Evolutionary conservation across 1,140 invertebrate species (phyloP).

Genomic region (Diabrotica virgifera): DNA sequence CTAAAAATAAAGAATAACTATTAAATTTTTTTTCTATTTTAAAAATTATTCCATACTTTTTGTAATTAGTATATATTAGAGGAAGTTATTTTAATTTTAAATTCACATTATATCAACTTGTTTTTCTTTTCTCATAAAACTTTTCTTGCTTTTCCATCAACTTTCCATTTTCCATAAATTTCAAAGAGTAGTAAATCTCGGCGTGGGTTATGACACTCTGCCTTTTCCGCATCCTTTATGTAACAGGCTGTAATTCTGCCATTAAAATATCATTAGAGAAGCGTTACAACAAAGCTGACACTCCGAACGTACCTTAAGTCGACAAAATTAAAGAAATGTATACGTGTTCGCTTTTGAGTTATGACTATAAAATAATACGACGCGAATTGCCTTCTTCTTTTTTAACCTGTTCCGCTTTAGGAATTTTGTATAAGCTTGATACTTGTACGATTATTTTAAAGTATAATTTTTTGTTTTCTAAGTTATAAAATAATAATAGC

Average conservation of each 20-base stretch:
- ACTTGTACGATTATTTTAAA: no score
- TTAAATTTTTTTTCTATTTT: no score
- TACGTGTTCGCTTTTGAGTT: not conserved
- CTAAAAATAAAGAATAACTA: no score
- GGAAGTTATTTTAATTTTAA: not conserved
- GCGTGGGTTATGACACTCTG: not conserved
- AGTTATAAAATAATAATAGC: no score
- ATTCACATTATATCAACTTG: not conserved
- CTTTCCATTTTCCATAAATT: conserved; percentile 3
- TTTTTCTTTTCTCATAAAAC: not conserved
- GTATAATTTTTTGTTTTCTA: no score
- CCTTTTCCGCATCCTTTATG: conserved; percentile 1
- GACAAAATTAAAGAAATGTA: not conserved
- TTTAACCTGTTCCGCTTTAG: not conserved
- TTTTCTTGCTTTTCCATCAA: not conserved
- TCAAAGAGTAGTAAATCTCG: conserved; percentile 2
- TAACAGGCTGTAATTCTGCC: conserved; percentile 1
- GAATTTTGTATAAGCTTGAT: no score
- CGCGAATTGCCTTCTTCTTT: not conserved
- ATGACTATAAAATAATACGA: not conserved
- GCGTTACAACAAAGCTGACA: conserved; percentile 1
- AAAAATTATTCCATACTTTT: no score
- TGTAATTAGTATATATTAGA: no score
- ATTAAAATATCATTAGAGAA: conserved; percentile 3
- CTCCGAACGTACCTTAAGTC: not conserved